These are phyloP conservation scores for Melieria omissa DNA, from an alignment of 2,888 invertebrate species.

Conservation along the genomic window DNA sequence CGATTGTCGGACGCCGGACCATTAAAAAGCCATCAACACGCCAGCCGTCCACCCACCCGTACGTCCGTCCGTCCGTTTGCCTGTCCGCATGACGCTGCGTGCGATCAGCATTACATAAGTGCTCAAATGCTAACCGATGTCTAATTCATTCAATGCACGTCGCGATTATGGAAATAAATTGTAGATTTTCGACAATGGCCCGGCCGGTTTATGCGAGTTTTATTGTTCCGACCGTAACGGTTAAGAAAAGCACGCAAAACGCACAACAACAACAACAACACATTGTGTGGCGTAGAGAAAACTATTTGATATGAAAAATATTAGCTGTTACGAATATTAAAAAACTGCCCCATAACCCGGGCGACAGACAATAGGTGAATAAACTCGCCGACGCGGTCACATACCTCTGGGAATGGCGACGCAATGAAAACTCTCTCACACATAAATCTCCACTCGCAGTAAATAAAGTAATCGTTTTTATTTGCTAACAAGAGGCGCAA, in stretches of 20 bases:
- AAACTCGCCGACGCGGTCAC: slow-evolving; percentile 31
- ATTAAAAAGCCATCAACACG: no score
- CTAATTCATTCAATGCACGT: slow-evolving; percentile 49
- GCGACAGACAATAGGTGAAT: slow-evolving; percentile 38
- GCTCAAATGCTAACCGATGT: no score
- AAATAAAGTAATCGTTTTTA: no score
- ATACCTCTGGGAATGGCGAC: background rate
- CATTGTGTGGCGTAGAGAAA: background rate
- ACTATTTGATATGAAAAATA: slow-evolving; percentile 32
- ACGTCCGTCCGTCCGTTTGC: no score
- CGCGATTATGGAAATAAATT: slow-evolving; percentile 55
- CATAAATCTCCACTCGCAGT: no score
- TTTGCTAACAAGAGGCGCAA: no score
- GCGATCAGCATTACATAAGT: no score
- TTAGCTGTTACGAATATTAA: slow-evolving; percentile 50
- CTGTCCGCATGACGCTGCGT: no score
- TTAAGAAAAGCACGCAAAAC: slow-evolving; percentile 43
- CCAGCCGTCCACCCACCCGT: no score
- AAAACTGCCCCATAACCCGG: slow-evolving; percentile 2
- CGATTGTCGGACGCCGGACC: no score
- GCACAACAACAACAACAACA: no score
- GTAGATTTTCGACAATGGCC: slow-evolving; percentile 33
- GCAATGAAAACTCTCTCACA: background rate
- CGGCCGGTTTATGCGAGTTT: slow-evolving; percentile 22
- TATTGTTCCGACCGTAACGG: slow-evolving; percentile 50